Conservation (phyloP, 2,888 invertebrate species). For the Heliconius charithonia region DNA sequence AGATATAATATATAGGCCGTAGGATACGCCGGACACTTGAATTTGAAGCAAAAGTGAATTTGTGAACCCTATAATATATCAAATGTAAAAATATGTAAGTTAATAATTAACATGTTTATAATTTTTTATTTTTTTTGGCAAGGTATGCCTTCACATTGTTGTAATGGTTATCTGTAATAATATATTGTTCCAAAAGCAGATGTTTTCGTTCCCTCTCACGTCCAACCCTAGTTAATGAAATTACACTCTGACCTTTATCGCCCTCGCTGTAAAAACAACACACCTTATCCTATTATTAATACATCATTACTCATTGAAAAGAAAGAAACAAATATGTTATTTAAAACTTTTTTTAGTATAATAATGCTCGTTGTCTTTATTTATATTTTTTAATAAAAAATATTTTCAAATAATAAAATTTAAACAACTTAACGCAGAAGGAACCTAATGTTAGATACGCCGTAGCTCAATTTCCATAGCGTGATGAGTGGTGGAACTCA, state of each 20-base stretch:
- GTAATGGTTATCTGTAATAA: not conserved
- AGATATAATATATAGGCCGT: too few species aligned
- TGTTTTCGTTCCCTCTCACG: slow-evolving; percentile 33
- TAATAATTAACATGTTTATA: not conserved
- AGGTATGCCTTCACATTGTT: not conserved
- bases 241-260: slow-evolving; percentile 42
- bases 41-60: too few species aligned
- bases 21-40: too few species aligned
- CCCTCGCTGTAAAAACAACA: slow-evolving; percentile 30
- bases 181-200: not conserved
- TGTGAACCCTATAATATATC: too few species aligned
- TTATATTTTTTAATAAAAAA: too few species aligned
- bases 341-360: not conserved
- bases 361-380: not conserved
- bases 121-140: not conserved
- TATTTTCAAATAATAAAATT: too few species aligned
- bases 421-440: not conserved
- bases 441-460: too few species aligned
- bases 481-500: too few species aligned
- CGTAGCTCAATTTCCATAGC: too few species aligned
- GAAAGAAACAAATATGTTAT: not conserved
- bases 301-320: not conserved
- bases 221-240: slow-evolving; percentile 49
- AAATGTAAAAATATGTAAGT: too few species aligned
- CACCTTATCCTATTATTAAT: slow-evolving; percentile 19